A percentile compares a stretch with the other conserved stretches of the same genome.
These are phyloP conservation scores for Lasioglossum baleicum DNA, from an alignment of 1,140 invertebrate species.

Conservation along the genomic window DNA sequence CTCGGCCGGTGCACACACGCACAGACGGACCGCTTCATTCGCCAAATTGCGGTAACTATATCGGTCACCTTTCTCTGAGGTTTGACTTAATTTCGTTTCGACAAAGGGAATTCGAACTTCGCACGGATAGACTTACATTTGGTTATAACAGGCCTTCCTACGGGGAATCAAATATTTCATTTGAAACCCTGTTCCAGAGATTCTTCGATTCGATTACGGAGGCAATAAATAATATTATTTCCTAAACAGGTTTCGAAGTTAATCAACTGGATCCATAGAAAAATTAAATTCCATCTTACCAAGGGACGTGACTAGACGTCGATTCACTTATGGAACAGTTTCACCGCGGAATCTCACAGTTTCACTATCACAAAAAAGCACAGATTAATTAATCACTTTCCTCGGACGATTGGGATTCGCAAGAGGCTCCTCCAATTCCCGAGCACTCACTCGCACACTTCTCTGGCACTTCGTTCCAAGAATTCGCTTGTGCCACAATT, in stretches of 20 bases:
- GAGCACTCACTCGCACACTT: slow-evolving; percentile 1
- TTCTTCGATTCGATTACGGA: no score
- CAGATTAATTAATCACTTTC: slow-evolving; percentile 23
- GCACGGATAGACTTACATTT: no score
- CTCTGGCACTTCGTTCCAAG: slow-evolving; percentile 28
- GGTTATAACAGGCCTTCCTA: background rate
- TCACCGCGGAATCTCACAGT: no score
- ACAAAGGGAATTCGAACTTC: background rate
- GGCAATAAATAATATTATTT: no score
- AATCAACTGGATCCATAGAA: no score
- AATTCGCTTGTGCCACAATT: slow-evolving; percentile 35
- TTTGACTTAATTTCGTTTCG: background rate
- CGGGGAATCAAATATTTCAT: background rate
- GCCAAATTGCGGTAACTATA: slow-evolving; percentile 50
- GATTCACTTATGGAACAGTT: no score
- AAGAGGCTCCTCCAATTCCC: background rate
- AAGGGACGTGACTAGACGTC: no score
- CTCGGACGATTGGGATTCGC: background rate
- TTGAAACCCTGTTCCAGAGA: no score
- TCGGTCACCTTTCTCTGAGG: slow-evolving; percentile 14
- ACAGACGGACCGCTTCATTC: slow-evolving; percentile 20
- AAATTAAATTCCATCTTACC: no score
- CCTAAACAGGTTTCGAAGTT: no score
- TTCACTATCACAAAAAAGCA: slow-evolving; percentile 12
- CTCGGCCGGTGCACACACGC: slow-evolving; percentile 20